Conservation (phyloP, 2,888 invertebrate genomes). For the Cheilosia vernalis region DNA sequence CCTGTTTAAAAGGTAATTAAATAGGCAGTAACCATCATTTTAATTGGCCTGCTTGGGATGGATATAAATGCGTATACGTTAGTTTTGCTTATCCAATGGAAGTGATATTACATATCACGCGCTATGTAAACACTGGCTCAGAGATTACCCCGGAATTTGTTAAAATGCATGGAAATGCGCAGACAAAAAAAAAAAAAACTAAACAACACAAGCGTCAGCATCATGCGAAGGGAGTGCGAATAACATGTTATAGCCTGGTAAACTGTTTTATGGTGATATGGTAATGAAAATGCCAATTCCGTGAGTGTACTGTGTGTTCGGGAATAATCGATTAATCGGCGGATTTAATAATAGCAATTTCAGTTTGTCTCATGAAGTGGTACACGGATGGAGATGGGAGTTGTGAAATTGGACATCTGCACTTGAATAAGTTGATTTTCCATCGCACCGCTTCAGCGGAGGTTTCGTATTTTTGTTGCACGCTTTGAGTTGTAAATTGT, state of each 20-base stretch:
- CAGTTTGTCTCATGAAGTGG: constrained; percentile 3
- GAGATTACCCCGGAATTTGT: constrained; percentile 28
- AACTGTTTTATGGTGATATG: constrained; percentile 62
- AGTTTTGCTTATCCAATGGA: constrained; percentile 13
- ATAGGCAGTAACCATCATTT: constrained; percentile 59
- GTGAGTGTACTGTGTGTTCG: constrained; percentile 4
- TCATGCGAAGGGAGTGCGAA: constrained; percentile 40
- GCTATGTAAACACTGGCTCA: constrained; percentile 26
- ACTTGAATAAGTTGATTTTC: background rate
- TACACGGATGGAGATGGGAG: background rate
- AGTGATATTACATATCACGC: constrained; percentile 13
- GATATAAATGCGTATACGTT: constrained; percentile 15
- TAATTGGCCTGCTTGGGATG: constrained; percentile 28
- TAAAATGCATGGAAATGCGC: constrained; percentile 20
- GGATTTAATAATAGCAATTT: constrained; percentile 28
- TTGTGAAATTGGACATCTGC: background rate
- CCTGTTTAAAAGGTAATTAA: constrained; percentile 50
- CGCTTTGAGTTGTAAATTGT: no score
- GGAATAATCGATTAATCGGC: constrained; percentile 47
- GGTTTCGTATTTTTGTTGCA: no score
- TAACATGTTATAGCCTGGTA: constrained; percentile 58
- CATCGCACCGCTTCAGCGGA: background rate
- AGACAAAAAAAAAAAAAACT: background rate
- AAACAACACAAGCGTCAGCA: constrained; percentile 12
- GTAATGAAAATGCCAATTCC: constrained; percentile 46